Percentiles rank a stretch among this genome's conserved stretches.
These are phyloP conservation scores for Lottia scabra DNA, from an alignment of 2,888 invertebrate genomes.

Conservation along the genomic window DNA sequence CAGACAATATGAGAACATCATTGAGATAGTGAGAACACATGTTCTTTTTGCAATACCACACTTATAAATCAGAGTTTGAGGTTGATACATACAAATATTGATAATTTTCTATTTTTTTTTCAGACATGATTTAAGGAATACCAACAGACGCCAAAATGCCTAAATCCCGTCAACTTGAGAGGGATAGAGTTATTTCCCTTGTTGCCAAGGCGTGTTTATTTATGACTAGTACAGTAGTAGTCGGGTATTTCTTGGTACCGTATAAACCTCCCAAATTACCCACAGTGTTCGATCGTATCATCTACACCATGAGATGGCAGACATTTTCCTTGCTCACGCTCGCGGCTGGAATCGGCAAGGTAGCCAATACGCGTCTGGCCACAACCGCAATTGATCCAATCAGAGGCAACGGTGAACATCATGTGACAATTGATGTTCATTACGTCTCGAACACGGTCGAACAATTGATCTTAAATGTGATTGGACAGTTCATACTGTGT, in stretches of 20 bases:
- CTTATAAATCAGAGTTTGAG: no score
- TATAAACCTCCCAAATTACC: slow-evolving; percentile 21
- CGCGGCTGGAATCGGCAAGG: slow-evolving; percentile 21
- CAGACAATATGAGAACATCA: no score
- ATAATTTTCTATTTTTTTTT: no score
- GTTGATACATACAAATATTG: no score
- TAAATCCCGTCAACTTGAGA: neutral
- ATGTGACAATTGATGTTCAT: slow-evolving; percentile 21
- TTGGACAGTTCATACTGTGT: slow-evolving; percentile 33
- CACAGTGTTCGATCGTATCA: slow-evolving; percentile 29
- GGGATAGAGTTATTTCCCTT: neutral
- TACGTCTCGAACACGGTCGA: slow-evolving; percentile 40
- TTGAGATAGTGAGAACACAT: no score
- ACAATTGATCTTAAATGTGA: slow-evolving; percentile 33
- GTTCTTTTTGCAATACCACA: no score
- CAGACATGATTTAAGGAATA: neutral
- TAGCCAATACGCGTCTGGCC: slow-evolving; percentile 24
- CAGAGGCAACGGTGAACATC: slow-evolving; percentile 29
- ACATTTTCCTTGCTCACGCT: slow-evolving; percentile 27
- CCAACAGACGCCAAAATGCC: neutral
- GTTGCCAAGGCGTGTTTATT: neutral
- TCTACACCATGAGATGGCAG: slow-evolving; percentile 39
- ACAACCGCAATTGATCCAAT: slow-evolving; percentile 39
- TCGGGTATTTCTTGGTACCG: slow-evolving; percentile 22
- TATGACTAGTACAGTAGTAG: neutral